These are phyloP conservation scores for Ameiurus melas DNA, from an alignment of 2,113 vertebrate species.

Conservation along the genomic window DNA sequence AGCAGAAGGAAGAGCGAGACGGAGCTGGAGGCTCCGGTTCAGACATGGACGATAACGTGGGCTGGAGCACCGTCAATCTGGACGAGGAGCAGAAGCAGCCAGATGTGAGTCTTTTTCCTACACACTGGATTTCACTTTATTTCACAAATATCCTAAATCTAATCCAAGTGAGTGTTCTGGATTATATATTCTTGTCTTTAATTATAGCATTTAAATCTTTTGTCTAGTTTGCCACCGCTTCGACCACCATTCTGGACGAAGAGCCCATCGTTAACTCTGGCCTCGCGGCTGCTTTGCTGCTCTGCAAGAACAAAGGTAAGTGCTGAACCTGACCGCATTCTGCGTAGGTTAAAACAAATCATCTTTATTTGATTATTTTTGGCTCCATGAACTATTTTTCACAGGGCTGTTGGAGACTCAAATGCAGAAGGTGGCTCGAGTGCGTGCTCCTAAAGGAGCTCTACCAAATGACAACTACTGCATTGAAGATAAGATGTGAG, in stretches of 20 bases:
- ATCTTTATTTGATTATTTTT: not conserved
- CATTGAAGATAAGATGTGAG: slow-evolving; percentile 91
- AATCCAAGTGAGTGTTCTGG: not conserved
- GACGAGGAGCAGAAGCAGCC: slow-evolving; percentile 83
- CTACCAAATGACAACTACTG: slow-evolving; percentile 85
- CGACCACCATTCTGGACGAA: slow-evolving; percentile 88
- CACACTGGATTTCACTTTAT: not conserved
- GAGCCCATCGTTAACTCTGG: slow-evolving; percentile 90
- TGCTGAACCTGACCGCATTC: not conserved
- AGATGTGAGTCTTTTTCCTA: slow-evolving; percentile 69
- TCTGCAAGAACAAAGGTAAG: slow-evolving; percentile 89
- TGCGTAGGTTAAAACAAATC: not conserved
- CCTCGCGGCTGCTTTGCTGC: slow-evolving; percentile 77
- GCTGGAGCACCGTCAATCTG: slow-evolving; percentile 90
- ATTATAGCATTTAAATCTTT: not conserved
- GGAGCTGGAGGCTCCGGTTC: slow-evolving; percentile 78
- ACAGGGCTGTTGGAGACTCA: slow-evolving; percentile 85
- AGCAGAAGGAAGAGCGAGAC: slow-evolving; percentile 79
- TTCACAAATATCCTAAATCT: not conserved
- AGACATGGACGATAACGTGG: slow-evolving; percentile 83
- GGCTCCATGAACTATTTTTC: not conserved
- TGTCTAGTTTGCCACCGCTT: slow-evolving; percentile 78
- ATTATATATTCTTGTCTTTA: not conserved
- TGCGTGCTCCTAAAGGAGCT: slow-evolving; percentile 77
- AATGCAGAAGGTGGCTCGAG: slow-evolving; percentile 84